A percentile compares a stretch with the other conserved stretches of the same genome.
phyloP scores from a whole-genome alignment of 2,797 vertebrate species.

The Acanthis flammea region DNA sequence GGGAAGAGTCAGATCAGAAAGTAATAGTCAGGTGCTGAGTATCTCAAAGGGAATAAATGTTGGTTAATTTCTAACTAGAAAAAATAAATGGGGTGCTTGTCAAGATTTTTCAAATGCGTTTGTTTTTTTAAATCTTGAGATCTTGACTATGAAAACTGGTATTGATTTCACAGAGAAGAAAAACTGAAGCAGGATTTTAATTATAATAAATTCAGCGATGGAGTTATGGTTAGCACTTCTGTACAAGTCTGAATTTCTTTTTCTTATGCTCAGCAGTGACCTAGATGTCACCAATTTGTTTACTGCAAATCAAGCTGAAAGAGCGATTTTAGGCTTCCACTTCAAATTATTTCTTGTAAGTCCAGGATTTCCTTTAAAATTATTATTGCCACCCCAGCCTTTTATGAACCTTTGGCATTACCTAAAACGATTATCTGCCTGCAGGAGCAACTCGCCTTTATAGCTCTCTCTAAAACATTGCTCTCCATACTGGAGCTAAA shows the following conservation, averaged over 20 bases:
- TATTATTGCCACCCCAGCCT: background rate
- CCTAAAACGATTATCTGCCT: background rate
- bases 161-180: background rate
- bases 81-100: background rate
- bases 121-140: background rate
- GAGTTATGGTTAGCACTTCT: conserved; percentile 9
- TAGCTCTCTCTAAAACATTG: background rate
- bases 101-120: background rate
- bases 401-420: conserved; percentile 4
- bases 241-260: background rate
- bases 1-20: background rate
- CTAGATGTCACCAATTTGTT: conserved; percentile 33
- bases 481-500: conserved; percentile 1
- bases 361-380: conserved; percentile 14
- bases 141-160: fast-evolving
- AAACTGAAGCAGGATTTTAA: background rate
- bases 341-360: background rate
- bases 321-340: background rate
- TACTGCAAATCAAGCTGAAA: conserved; percentile 34
- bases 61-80: background rate
- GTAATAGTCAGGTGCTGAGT: background rate
- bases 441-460: conserved; percentile 7
- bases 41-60: background rate
- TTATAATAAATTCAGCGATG: background rate
- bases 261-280: conserved; percentile 28